Percentiles rank a stretch among this genome's conserved stretches.
phyloP scores from a whole-genome alignment of 1,140 invertebrate genomes.

The Drosophila melanica region DNA sequence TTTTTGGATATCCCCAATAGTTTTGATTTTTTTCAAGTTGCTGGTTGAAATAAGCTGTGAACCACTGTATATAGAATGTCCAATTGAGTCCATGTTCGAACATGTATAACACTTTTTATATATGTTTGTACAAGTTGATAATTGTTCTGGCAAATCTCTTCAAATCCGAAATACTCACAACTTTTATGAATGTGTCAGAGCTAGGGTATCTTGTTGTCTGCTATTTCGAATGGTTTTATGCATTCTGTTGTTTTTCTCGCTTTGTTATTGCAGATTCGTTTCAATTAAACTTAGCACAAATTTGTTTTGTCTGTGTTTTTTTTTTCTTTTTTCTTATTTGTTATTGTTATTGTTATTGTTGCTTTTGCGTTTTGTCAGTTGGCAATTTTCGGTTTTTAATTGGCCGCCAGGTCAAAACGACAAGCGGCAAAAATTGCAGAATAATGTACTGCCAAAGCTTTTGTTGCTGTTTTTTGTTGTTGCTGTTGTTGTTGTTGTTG shows the following conservation, averaged over 20 bases:
- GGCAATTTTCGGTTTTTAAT: conserved; percentile 59
- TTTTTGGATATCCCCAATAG: no score
- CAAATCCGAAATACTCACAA: no score
- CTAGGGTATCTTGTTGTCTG: not conserved
- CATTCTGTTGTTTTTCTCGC: not conserved
- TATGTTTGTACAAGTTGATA: no score
- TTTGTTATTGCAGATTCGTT: conserved; percentile 39
- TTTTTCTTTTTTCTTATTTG: not conserved
- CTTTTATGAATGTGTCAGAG: no score
- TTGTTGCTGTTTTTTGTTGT: conserved; percentile 24
- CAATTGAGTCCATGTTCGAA: no score
- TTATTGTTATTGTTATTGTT: conserved; percentile 15
- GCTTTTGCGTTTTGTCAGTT: conserved; percentile 37
- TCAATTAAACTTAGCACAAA: conserved; percentile 58
- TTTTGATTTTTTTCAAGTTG: no score
- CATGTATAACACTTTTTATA: no score
- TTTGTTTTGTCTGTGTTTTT: conserved; percentile 9
- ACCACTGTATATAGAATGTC: no score
- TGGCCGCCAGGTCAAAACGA: conserved; percentile 58
- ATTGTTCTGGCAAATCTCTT: no score
- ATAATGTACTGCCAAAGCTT: conserved; percentile 1
- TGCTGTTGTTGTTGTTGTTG: conserved; percentile 7
- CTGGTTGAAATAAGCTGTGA: no score
- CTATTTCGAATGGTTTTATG: conserved; percentile 11
- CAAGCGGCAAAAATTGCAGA: conserved; percentile 50